Evolutionary conservation across 2,797 vertebrate genomes (phyloP).

Genomic region (Peromyscus melanophrys): DNA sequence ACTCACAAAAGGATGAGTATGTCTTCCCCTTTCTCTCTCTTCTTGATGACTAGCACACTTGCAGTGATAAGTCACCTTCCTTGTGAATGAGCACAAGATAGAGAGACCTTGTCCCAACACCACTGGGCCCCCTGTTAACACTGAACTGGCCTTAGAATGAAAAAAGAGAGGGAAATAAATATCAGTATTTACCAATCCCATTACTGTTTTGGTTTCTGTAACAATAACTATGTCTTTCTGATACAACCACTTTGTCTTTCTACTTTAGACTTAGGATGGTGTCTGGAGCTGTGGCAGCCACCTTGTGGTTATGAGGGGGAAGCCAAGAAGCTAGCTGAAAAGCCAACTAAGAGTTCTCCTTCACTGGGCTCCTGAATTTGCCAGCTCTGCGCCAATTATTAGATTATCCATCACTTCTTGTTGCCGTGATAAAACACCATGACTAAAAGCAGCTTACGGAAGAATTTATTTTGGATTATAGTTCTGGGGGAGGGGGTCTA

Average conservation of each 20-base stretch:
- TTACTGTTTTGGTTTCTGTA: neutral
- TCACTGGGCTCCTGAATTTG: neutral
- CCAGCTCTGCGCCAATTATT: neutral
- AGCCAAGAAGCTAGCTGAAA: neutral
- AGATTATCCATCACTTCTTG: neutral
- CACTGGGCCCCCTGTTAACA: neutral
- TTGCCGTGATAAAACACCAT: neutral
- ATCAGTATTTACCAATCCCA: neutral
- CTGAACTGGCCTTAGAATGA: neutral
- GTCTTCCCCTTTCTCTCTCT: neutral
- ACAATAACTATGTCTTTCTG: neutral
- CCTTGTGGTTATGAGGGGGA: constrained; percentile 3
- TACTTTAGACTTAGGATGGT: neutral
- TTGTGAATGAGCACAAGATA: neutral
- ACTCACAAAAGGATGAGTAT: neutral
- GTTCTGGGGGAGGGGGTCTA: neutral
- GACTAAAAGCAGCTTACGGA: neutral
- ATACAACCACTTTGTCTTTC: neutral
- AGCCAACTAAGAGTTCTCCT: neutral
- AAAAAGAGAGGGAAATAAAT: neutral
- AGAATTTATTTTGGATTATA: neutral
- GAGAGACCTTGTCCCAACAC: neutral
- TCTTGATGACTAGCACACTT: neutral
- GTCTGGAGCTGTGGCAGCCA: neutral
- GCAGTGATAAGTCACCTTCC: neutral